These are phyloP conservation scores for Micrasema longulum DNA, from an alignment of 1,140 invertebrate species.

Conservation along the genomic window DNA sequence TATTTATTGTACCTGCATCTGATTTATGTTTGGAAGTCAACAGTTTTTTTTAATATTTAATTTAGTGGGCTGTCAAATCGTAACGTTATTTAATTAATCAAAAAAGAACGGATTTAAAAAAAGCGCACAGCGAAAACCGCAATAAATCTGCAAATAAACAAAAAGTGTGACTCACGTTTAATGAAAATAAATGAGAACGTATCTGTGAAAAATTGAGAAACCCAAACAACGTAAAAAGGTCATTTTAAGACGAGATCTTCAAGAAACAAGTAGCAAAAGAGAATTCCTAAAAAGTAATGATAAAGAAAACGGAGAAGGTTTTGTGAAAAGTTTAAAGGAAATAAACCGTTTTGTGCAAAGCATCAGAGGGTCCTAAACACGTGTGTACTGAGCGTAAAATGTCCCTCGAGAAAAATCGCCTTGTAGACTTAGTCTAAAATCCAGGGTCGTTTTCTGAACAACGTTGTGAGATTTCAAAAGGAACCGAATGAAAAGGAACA, in stretches of 20 bases:
- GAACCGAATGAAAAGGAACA: too few species aligned
- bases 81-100: too few species aligned
- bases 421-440: constrained; percentile 13
- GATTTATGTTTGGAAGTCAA: too few species aligned
- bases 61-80: too few species aligned
- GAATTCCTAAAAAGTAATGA: not conserved
- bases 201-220: constrained; percentile 15
- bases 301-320: not conserved
- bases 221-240: not conserved
- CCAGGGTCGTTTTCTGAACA: too few species aligned
- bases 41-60: too few species aligned
- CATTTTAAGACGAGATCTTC: constrained; percentile 2
- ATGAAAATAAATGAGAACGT: constrained; percentile 26
- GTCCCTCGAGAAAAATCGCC: not conserved
- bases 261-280: not conserved
- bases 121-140: too few species aligned
- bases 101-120: constrained; percentile 20
- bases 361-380: not conserved
- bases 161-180: too few species aligned
- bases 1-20: too few species aligned
- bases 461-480: too few species aligned
- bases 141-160: too few species aligned
- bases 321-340: not conserved
- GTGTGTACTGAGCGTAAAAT: not conserved
- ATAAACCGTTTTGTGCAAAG: not conserved